These are phyloP conservation scores for Euphonia xanthogaster DNA, from an alignment of 2,797 vertebrate genomes.

Conservation along the genomic window DNA sequence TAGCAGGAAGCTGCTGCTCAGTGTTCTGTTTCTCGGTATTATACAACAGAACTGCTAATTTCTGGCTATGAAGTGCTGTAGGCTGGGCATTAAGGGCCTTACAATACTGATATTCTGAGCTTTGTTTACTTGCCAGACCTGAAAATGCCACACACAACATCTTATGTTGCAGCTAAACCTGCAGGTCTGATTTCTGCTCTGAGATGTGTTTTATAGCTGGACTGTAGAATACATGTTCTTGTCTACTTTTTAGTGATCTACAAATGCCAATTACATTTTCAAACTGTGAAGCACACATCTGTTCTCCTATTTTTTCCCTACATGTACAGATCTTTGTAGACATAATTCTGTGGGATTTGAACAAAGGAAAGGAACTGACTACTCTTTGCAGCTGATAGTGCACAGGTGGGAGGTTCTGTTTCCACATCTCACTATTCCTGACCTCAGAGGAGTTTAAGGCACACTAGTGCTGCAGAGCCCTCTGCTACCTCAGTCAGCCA, in stretches of 20 bases:
- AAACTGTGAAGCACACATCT: neutral
- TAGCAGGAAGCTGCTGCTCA: neutral
- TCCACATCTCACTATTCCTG: neutral
- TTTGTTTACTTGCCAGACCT: neutral
- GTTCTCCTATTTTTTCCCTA: neutral
- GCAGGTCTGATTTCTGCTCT: neutral
- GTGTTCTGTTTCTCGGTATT: neutral
- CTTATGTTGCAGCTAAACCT: neutral
- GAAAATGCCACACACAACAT: neutral
- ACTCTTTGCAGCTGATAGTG: neutral
- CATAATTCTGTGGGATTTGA: neutral
- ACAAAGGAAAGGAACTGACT: neutral
- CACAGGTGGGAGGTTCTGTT: neutral
- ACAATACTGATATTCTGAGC: neutral
- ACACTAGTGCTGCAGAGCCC: neutral
- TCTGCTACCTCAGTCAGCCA: neutral
- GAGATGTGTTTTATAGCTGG: neutral
- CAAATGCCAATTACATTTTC: neutral
- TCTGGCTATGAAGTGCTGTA: neutral
- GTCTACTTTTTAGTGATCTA: neutral
- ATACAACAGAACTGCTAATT: neutral
- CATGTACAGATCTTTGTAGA: neutral
- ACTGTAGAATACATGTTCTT: neutral
- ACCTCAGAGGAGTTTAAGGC: neutral
- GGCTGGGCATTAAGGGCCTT: neutral